A percentile compares a stretch with the other conserved stretches of the same genome.
phyloP scores from a whole-genome alignment of 2,797 vertebrate genomes.

The Neopelma chrysocephalum region DNA sequence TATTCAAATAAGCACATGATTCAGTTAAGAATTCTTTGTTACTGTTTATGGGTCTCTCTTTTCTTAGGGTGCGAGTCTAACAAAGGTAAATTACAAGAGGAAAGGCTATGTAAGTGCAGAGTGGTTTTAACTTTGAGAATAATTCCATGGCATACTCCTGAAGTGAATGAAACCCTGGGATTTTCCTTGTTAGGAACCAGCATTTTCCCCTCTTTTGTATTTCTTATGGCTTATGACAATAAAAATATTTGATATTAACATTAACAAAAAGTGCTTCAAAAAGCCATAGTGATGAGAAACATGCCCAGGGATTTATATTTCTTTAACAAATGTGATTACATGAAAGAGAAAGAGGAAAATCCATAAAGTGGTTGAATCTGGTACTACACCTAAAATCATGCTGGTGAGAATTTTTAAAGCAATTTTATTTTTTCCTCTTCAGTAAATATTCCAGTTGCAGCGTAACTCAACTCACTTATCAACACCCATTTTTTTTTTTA shows the following conservation, averaged over 20 bases:
- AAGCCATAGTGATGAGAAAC: background rate
- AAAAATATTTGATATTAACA: background rate
- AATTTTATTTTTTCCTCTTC: slow-evolving; percentile 56
- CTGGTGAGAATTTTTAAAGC: background rate
- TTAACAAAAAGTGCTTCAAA: background rate
- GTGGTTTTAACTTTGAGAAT: background rate
- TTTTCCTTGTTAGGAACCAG: background rate
- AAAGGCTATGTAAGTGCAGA: background rate
- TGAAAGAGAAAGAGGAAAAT: slow-evolving; percentile 40
- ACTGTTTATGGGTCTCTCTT: background rate
- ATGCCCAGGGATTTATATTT: background rate
- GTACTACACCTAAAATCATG: slow-evolving; percentile 58
- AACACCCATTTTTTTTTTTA: slow-evolving; percentile 3
- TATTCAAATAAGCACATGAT: background rate
- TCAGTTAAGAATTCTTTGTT: background rate
- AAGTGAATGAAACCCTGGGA: background rate
- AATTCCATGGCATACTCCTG: background rate
- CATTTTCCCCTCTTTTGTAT: background rate
- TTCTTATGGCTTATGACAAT: background rate
- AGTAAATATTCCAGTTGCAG: slow-evolving; percentile 58
- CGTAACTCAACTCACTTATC: slow-evolving; percentile 57
- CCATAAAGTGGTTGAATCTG: slow-evolving; percentile 45
- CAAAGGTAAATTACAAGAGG: background rate
- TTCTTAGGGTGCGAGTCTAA: background rate
- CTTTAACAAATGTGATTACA: slow-evolving; percentile 43